A percentile compares a stretch with the other conserved stretches of the same genome.
These are phyloP conservation scores for rabbit (Oryctolagus cuniculus) DNA, from an alignment of 2,113 vertebrate genomes.

Conservation along the genomic window DNA sequence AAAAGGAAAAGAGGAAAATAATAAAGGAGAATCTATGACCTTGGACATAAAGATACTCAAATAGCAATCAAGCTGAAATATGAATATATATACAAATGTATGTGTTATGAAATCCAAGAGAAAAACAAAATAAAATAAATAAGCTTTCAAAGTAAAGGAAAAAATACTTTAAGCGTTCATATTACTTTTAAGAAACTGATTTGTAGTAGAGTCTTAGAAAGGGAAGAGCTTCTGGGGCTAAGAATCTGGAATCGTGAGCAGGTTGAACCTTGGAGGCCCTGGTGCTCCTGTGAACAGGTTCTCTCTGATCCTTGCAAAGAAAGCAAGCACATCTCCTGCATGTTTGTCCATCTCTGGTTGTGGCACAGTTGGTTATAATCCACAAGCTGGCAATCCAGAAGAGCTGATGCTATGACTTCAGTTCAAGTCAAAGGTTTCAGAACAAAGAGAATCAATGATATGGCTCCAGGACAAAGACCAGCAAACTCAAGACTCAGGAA, in stretches of 20 bases:
- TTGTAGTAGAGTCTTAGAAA: not conserved
- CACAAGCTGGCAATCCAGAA: not conserved
- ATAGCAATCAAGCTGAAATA: not conserved
- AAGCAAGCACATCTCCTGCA: not conserved
- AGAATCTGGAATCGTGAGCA: not conserved
- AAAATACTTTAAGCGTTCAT: not conserved
- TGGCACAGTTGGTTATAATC: not conserved
- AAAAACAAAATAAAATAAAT: not conserved
- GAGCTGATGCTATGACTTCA: not conserved
- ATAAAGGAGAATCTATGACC: not conserved
- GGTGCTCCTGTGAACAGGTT: not conserved
- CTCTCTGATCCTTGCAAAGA: not conserved
- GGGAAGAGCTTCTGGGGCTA: not conserved
- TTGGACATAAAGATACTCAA: constrained; percentile 16
- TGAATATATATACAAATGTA: not conserved
- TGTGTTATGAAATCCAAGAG: not conserved
- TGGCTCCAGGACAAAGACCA: not conserved
- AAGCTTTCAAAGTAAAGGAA: not conserved
- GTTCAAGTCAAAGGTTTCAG: not conserved
- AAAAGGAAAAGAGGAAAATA: not conserved
- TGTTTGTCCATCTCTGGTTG: not conserved
- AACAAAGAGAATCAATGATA: not conserved
- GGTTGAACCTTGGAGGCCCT: not conserved
- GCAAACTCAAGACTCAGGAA: not conserved
- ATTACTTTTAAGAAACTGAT: not conserved